Percentiles rank a stretch among this genome's conserved stretches.
phyloP scores from a whole-genome alignment of 2,888 invertebrate species.

The Entomobrya multifasciata region DNA sequence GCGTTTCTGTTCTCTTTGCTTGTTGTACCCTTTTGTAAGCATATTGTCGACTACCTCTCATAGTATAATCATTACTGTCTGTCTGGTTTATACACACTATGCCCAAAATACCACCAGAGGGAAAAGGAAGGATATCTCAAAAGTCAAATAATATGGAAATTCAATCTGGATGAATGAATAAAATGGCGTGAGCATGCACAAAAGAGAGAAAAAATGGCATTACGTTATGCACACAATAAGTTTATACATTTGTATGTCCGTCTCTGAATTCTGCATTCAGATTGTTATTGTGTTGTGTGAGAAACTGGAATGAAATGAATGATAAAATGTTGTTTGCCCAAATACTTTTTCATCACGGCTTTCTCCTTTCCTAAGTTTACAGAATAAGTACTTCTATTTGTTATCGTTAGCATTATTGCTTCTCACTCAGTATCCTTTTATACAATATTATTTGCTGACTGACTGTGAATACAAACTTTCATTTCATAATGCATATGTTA shows the following conservation, averaged over 20 bases:
- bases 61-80: too few relatives aligned
- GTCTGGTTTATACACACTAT: too few relatives aligned
- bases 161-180: conserved; percentile 14
- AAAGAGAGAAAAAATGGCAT: too few relatives aligned
- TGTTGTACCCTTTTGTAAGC: neutral
- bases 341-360: conserved; percentile 8
- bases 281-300: neutral
- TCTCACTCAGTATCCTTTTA: neutral
- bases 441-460: neutral
- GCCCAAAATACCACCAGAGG: neutral
- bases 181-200: neutral
- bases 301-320: conserved; percentile 9
- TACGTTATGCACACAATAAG: neutral
- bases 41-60: neutral
- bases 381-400: neutral
- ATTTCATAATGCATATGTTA: too few relatives aligned
- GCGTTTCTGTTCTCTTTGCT: neutral
- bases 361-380: neutral
- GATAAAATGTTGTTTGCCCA: neutral
- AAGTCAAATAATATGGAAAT: conserved; percentile 26
- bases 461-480: too few relatives aligned
- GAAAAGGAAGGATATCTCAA: neutral
- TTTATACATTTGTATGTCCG: too few relatives aligned
- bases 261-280: neutral
- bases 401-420: neutral